Conservation (phyloP, 1,140 invertebrate genomes). For the Plectus sambesii region DNA sequence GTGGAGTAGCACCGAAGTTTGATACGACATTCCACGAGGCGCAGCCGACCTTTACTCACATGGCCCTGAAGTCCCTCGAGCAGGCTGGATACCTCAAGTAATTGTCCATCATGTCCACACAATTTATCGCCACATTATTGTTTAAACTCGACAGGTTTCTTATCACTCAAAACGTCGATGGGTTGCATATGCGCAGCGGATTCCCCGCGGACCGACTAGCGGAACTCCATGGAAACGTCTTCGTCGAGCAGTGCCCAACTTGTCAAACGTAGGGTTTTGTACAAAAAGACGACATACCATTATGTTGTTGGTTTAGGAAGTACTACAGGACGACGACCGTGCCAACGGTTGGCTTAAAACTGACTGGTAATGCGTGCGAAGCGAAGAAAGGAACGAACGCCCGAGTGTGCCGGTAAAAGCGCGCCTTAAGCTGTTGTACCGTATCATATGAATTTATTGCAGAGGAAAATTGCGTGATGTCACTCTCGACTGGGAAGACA, state of each 20-base stretch:
- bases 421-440: no score
- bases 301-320: constrained; percentile 21
- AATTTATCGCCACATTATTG: no score
- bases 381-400: constrained; percentile 46
- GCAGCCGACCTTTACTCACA: constrained; percentile 79
- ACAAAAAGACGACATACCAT: background rate
- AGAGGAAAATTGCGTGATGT: constrained; percentile 76
- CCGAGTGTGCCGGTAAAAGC: no score
- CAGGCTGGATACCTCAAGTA: constrained; percentile 54
- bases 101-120: no score
- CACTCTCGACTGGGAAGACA: constrained; percentile 95
- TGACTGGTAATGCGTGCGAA: constrained; percentile 63
- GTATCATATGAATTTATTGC: no score
- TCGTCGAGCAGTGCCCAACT: constrained; percentile 78
- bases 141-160: constrained; percentile 57
- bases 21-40: constrained; percentile 85
- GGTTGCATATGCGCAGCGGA: constrained; percentile 80
- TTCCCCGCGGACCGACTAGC: constrained; percentile 65
- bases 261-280: constrained; percentile 63
- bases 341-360: constrained; percentile 61
- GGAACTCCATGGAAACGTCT: constrained; percentile 97
- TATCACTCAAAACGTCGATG: constrained; percentile 95
- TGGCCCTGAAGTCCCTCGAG: constrained; percentile 72
- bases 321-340: constrained; percentile 29
- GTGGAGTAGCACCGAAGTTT: constrained; percentile 45